These are phyloP conservation scores for Bilobella aurantiaca DNA, from an alignment of 1,140 invertebrate species.

Conservation along the genomic window DNA sequence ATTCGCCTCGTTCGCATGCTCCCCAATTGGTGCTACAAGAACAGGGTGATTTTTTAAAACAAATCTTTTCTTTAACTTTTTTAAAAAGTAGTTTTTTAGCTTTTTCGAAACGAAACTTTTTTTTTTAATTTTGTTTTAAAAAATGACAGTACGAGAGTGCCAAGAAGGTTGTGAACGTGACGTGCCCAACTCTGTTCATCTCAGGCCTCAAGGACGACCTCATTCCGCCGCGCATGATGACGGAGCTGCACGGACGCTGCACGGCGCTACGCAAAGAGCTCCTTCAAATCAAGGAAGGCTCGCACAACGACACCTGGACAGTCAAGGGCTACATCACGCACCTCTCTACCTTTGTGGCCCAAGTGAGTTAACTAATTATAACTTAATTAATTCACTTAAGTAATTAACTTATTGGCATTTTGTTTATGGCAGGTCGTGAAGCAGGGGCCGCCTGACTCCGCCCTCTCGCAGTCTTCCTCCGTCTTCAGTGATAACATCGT, in stretches of 20 bases:
- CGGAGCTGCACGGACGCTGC: conserved; percentile 58
- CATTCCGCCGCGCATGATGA: conserved; percentile 78
- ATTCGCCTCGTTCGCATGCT: conserved; percentile 23
- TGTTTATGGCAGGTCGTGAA: not conserved
- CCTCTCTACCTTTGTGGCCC: conserved; percentile 18
- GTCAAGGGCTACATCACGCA: conserved; percentile 35
- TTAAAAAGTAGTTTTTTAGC: not conserved
- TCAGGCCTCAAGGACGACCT: conserved; percentile 70
- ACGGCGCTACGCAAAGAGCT: conserved; percentile 52
- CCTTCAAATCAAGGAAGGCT: conserved; percentile 62
- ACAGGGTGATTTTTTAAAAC: conserved; percentile 21
- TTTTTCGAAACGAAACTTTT: no score
- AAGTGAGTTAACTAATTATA: conserved; percentile 13
- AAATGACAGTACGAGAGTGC: conserved; percentile 26
- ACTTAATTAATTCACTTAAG: not conserved
- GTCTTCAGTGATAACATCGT: conserved; percentile 29
- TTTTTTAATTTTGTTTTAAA: not conserved
- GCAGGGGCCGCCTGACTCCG: no score
- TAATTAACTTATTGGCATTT: conserved; percentile 4
- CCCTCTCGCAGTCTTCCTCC: not conserved
- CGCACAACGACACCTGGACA: conserved; percentile 82
- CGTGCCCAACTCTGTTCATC: conserved; percentile 59
- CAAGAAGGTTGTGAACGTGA: conserved; percentile 25
- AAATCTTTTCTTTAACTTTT: not conserved
- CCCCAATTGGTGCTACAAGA: conserved; percentile 31